Percentiles rank a stretch among this genome's conserved stretches.
Evolutionary conservation across 2,797 vertebrate species (phyloP).

Genomic region (Tokudaia tokunoshimensis): DNA sequence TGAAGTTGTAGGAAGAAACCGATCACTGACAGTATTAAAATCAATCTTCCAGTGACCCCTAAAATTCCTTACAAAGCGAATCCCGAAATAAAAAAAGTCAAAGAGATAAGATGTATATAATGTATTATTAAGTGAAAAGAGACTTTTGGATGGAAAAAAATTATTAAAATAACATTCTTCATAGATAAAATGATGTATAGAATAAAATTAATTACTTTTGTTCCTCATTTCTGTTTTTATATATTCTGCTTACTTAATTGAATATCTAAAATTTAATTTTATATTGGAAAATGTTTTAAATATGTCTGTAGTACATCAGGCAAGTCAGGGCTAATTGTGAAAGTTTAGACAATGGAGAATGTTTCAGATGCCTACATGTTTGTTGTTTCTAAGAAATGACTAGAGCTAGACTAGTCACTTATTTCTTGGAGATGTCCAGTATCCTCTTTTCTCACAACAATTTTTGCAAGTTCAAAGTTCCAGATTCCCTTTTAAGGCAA

Average conservation of each 20-base stretch:
- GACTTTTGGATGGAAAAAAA: neutral
- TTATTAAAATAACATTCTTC: conserved; percentile 21
- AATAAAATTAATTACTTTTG: neutral
- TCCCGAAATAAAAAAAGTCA: neutral
- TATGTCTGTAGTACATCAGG: neutral
- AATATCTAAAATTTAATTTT: conserved; percentile 10
- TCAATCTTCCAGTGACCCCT: neutral
- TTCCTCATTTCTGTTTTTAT: neutral
- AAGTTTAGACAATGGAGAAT: neutral
- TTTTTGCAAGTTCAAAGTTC: neutral
- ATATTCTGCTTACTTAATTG: neutral
- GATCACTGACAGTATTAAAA: neutral
- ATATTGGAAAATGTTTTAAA: neutral
- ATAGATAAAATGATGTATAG: neutral
- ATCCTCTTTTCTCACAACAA: neutral
- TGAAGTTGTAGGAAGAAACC: conserved; percentile 23
- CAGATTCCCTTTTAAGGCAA: neutral
- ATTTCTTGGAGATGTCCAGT: neutral
- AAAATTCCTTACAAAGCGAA: neutral
- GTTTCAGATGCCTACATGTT: neutral
- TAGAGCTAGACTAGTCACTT: neutral
- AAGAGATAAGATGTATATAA: neutral
- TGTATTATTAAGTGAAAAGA: neutral
- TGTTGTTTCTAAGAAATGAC: neutral
- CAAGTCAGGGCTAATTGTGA: neutral